phyloP scores from a whole-genome alignment of 2,113 vertebrate genomes.

The Haemorhous mexicanus region DNA sequence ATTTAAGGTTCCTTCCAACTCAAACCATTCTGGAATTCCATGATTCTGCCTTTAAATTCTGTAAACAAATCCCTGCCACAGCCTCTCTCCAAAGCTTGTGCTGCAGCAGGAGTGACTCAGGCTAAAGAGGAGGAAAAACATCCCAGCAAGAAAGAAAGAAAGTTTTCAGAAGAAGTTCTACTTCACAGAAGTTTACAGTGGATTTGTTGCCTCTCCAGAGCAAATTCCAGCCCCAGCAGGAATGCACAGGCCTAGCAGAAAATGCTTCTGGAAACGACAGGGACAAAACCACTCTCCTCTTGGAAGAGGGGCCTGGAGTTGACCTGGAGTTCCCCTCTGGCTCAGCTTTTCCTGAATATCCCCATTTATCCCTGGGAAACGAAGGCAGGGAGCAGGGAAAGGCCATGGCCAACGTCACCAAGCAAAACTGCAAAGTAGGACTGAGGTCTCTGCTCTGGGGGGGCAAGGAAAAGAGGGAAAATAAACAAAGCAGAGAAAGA shows the following conservation, averaged over 20 bases:
- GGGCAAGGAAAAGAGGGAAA: not conserved
- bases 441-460: not conserved
- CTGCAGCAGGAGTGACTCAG: not conserved
- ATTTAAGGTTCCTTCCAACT: not conserved
- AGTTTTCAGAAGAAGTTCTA: not conserved
- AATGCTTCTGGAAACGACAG: not conserved
- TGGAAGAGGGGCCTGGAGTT: not conserved
- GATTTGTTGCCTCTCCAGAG: not conserved
- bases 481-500: not conserved
- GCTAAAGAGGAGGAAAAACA: not conserved
- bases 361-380: not conserved
- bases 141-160: not conserved
- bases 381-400: not conserved
- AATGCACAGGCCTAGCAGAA: not conserved
- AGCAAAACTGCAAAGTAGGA: not conserved
- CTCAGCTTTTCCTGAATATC: constrained; percentile 3
- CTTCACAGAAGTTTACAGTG: not conserved
- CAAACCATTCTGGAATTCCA: not conserved
- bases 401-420: not conserved
- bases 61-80: not conserved
- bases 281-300: not conserved
- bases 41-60: not conserved
- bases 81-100: not conserved
- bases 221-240: not conserved
- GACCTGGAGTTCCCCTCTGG: constrained; percentile 15